Percentiles rank a stretch among this genome's conserved stretches.
Evolutionary conservation across 1,140 invertebrate genomes (phyloP).

Genomic region (Bombus confusus): DNA sequence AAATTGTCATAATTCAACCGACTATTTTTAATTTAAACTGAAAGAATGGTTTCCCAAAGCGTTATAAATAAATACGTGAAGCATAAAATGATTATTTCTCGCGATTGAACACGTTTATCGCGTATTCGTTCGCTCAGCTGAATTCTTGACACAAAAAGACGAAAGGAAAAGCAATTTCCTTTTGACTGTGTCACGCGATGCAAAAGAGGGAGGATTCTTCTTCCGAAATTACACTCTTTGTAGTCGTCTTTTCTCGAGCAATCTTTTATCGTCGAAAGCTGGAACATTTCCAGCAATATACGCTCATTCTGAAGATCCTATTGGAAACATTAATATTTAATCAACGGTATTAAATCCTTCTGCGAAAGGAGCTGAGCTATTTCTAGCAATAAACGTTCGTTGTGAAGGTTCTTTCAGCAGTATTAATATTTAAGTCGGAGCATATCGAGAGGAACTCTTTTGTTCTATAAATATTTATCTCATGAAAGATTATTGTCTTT

Average conservation of each 20-base stretch:
- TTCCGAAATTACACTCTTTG: slow-evolving; percentile 1
- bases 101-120: background rate
- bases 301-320: no score
- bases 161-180: background rate
- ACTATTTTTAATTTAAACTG: background rate
- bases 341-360: background rate
- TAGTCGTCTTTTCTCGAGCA: background rate
- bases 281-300: background rate
- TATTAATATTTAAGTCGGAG: background rate
- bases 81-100: background rate
- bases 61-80: background rate
- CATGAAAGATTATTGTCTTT: background rate
- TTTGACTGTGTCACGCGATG: background rate
- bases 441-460: background rate
- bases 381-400: background rate
- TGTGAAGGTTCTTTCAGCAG: background rate
- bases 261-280: background rate
- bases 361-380: background rate
- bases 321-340: slow-evolving; percentile 1
- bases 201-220: background rate
- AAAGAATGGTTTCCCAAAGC: background rate
- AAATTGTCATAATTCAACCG: background rate
- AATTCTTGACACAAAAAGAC: background rate
- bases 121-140: background rate
- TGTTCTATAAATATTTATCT: background rate